Evolutionary conservation across 2,888 invertebrate species (phyloP), one percentile per base, ranked within the genome.

Genomic region (Galerucella calmariensis): DNA sequence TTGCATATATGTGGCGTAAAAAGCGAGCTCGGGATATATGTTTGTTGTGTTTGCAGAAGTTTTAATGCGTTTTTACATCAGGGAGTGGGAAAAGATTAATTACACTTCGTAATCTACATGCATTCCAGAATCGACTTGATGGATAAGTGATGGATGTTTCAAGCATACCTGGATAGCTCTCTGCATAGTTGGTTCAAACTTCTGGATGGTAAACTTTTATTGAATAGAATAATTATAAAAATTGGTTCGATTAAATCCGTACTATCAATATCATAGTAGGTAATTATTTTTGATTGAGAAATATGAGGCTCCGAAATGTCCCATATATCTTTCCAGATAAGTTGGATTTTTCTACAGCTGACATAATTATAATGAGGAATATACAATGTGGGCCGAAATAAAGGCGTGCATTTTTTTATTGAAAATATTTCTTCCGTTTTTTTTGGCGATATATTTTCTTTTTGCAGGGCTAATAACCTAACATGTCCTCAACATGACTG

Each of bases 31-130:
- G 20, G 59, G 12, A 24, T 59, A 41, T 41, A 59, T 27, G 59
- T 20, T 59, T 27, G 59, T 59, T 27, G 59, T 59, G 59, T 27
- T 59, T 59, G 20, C 27, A 59, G 27, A 59, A 59, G 24, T 59
- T 67, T 67, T 56, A 67, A 67, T 67, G 67, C 56, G 67, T 69
- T 69, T 58, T 69, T 58, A 62, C 69, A 69, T 16, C 62, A 61
- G 41, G 46, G 41, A 69, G 61, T 51, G 58, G 61, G 35, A 48
- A 59, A 58, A 69, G 69, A 69, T 69, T 69, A 69, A 69, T 69
- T 62, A 62, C 62, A 16, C 12, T 62, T 48, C 20, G 51, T 62
- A 35, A 41, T 69, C 44, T 62, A 69, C 69, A 69, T 69, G 69
- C 62, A 58, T 61, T 69, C n/a, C 35, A 62, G 48, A 69, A 69